Evolutionary conservation across 2,113 vertebrate species (phyloP), one percentile per base, ranked within the genome.

Genomic region (Procavia capensis): DNA sequence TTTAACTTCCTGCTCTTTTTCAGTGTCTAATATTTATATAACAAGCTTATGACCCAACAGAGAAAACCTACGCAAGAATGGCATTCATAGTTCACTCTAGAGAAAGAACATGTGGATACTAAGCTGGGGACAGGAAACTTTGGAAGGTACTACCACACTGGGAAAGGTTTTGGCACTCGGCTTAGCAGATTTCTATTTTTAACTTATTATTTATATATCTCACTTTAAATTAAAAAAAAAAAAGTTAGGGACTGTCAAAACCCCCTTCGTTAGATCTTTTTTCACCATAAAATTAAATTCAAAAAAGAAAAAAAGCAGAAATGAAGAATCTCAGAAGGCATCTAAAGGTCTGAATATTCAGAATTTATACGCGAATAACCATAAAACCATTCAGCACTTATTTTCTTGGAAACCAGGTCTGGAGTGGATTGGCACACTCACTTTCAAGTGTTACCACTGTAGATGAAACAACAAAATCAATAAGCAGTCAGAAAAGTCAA

Each of bases 161-260:
- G 41, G 27, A 78, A 70, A 9, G 5, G 5, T 34, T 85, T 85
- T 19, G 66, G 31, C 10, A 61, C 20, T 59, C 95, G 39, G 66
- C 25, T 85, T 84, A 27, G 66, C 41, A 29, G 29, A 87, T 74
- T 90, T 93, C 75, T 64, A 86, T 45, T 64, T 85, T 85, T 83
- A n/a, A 74, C n/a, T 90, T 70, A 84, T 70, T 70, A 89, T 47
- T 74, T 66, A 68, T n/a, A 64, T 41, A 61, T 41, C 14, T 90
- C 17, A 57, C 22, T 59, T 54, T 54, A 17, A 54, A 54, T 54
- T 54, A 54, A 54, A 54, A 54, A 54, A 54, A 54, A 80, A 82
- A 85, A 80, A 68, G 78, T 94, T 86, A 87, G 9, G 2, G 19
- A 85, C 47, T 85, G 1, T 66, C 10, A 66, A 96, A 93, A 93